These are phyloP conservation scores for Pollenia angustigena DNA, from an alignment of 2,888 invertebrate species.

Conservation along the genomic window DNA sequence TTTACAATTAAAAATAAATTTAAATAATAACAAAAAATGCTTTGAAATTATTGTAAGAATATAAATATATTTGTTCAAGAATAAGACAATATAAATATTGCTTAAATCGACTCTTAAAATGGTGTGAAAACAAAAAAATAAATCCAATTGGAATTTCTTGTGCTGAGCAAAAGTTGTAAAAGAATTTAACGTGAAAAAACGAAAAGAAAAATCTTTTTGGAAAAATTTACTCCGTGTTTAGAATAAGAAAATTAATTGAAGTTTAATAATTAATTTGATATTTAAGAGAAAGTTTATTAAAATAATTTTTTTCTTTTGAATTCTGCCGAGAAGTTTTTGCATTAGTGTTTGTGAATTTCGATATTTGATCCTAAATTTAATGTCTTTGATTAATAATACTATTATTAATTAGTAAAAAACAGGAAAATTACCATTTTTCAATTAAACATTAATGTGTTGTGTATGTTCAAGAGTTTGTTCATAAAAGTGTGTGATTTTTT, in stretches of 20 bases:
- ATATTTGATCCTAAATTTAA: neutral
- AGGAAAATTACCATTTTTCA: conserved; percentile 39
- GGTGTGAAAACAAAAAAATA: neutral
- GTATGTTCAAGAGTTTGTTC: conserved; percentile 28
- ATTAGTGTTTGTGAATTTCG: neutral
- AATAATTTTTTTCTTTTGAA: neutral
- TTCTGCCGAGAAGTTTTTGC: neutral
- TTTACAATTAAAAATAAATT: neutral
- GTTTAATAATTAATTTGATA: neutral
- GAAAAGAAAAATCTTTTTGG: conserved; percentile 19
- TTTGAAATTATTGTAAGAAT: neutral
- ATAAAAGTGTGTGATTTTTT: conserved; percentile 19
- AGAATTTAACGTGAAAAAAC: neutral
- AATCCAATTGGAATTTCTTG: neutral
- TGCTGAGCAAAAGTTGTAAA: neutral
- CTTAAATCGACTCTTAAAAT: neutral
- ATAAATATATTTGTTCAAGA: neutral
- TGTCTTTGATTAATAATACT: neutral
- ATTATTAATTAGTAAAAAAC: conserved; percentile 39
- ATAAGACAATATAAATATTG: neutral
- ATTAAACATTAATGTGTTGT: conserved; percentile 10
- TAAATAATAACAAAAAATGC: conserved; percentile 5
- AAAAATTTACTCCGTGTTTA: neutral
- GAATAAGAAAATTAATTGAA: neutral
- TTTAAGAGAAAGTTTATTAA: neutral